These are phyloP conservation scores for Semaprochilodus insignis DNA, from an alignment of 2,797 vertebrate genomes.

Conservation along the genomic window DNA sequence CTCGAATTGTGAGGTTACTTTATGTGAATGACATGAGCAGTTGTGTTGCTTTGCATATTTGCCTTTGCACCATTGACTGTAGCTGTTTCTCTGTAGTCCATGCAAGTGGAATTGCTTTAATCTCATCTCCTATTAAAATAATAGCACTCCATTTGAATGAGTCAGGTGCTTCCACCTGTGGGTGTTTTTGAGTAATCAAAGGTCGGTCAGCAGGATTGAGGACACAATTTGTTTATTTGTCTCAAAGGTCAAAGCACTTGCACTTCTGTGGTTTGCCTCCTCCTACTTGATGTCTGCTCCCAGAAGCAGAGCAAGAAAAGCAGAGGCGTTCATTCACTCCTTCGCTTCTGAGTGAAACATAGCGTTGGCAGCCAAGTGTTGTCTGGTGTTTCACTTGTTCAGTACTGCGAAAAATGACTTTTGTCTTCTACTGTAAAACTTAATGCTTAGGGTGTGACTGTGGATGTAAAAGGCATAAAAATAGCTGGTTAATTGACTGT, in stretches of 20 bases:
- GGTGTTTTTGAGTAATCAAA: slow-evolving; percentile 24
- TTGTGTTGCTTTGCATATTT: neutral
- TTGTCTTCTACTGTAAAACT: neutral
- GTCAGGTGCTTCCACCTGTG: neutral
- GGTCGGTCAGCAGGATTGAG: slow-evolving; percentile 2
- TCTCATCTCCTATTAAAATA: neutral
- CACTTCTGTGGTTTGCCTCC: slow-evolving; percentile 11
- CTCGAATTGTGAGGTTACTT: neutral
- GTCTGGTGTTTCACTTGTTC: neutral
- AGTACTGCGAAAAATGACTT: neutral
- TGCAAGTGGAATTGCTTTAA: neutral
- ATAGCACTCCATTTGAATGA: neutral
- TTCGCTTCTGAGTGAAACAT: neutral
- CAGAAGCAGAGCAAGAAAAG: slow-evolving; percentile 11
- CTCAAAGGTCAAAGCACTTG: slow-evolving; percentile 47
- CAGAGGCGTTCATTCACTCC: slow-evolving; percentile 46
- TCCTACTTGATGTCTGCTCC: slow-evolving; percentile 24
- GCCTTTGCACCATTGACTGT: neutral
- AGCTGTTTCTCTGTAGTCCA: neutral
- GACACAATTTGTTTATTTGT: slow-evolving; percentile 30
- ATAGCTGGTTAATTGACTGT: neutral
- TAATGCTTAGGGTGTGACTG: neutral
- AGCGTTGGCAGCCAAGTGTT: neutral
- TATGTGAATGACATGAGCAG: neutral
- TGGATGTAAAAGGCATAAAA: neutral